Percentiles rank a stretch among this genome's conserved stretches.
phyloP scores from a whole-genome alignment of 2,888 invertebrate genomes.

The Biston stratarius region DNA sequence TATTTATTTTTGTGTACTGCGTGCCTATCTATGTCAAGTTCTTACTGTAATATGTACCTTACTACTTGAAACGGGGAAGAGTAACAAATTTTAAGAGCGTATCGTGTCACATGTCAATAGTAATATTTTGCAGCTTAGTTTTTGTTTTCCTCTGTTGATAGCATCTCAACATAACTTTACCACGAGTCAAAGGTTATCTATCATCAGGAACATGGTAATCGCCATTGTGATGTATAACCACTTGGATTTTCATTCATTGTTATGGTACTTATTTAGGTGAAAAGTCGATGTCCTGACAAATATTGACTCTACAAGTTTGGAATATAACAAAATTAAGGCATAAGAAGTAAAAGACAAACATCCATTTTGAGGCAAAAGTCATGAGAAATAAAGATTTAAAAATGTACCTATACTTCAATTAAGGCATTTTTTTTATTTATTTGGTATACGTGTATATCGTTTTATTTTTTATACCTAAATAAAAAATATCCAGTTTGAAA shows the following conservation, averaged over 20 bases:
- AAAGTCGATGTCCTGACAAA: conserved; percentile 61
- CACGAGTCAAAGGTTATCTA: conserved; percentile 51
- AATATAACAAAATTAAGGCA: background rate
- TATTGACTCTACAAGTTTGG: background rate
- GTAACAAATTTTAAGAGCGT: too few relatives aligned
- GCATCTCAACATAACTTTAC: conserved; percentile 4
- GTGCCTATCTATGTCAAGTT: too few relatives aligned
- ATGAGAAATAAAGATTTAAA: too few relatives aligned
- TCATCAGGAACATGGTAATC: conserved; percentile 60
- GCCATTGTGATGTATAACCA: conserved; percentile 55
- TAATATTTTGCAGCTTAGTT: background rate
- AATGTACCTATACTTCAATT: too few relatives aligned
- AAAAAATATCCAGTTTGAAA: too few relatives aligned
- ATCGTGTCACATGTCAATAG: background rate
- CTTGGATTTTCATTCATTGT: conserved; percentile 30
- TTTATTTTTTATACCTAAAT: too few relatives aligned
- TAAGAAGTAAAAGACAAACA: background rate
- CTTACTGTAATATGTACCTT: too few relatives aligned
- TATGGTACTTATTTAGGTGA: conserved; percentile 25
- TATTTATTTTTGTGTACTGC: too few relatives aligned
- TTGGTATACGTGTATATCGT: too few relatives aligned
- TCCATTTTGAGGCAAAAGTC: too few relatives aligned
- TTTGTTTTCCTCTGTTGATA: background rate
- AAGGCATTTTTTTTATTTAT: too few relatives aligned
- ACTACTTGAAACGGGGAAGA: too few relatives aligned